Evolutionary conservation across 2,113 vertebrate species (phyloP), one percentile per base, ranked within the genome.

Genomic region (Menidia beryllina): DNA sequence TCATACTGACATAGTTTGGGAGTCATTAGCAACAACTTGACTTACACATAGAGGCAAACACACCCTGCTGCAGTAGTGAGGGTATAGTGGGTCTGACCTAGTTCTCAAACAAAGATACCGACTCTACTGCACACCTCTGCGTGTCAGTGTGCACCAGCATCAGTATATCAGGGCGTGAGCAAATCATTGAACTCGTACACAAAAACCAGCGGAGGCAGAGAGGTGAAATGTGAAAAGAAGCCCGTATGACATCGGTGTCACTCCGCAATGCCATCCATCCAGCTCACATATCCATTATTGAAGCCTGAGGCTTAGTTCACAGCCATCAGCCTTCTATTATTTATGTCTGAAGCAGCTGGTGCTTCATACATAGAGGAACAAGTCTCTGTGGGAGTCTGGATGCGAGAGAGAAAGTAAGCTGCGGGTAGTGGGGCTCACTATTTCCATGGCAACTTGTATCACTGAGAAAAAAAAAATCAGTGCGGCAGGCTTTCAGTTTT

Each of bases 301-400:
- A 92, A 90, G 87, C 91, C 84, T 74, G 75, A 81, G 90, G 91
- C 87, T 88, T 69, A 88, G 84, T 93, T 93, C 89, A 81, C 76
- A 86, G 67, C 72, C 72, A 84, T 92, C 88, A 83, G 30, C 87
- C 69, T 89, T 94, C 90, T 88, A 93, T 94, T 94, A 95, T 94
- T 95, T 89, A 93, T 91, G 92, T 88, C 92, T 86, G 81, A 90
- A 89, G 89, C 88, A 90, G 86, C 87, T 89, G 86, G 88, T 59
- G 67, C 81, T 79, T 88, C 57, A 90, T 85, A 70, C 91, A 91
- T 88, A 82, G 82, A 87, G 87, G 90, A 89, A 78, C 61, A 77
- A 71, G 75, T 82, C 89, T 86, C 83, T 57, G 79, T 64, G 81
- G 89, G 79, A 86, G 75, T 59, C 77, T 82, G 76, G 63, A 77